Conservation (phyloP, 1,140 invertebrate genomes). For the Lanistes nyassanus region DNA sequence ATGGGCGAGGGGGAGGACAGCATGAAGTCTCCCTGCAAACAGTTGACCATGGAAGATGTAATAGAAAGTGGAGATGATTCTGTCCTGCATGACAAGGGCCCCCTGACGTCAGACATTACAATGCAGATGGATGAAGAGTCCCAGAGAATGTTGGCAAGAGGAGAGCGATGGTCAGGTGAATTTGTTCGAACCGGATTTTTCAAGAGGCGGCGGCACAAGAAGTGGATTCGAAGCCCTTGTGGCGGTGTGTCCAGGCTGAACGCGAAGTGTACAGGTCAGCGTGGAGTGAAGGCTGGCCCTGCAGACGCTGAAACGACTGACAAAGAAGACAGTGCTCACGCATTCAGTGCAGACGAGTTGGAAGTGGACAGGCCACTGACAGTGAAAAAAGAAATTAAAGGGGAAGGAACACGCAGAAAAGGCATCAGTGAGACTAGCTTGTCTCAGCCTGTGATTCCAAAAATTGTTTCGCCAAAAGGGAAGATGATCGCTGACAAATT, state of each 20-base stretch:
- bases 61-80: not conserved
- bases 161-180: conserved; percentile 11
- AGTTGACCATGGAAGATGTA: too few species aligned
- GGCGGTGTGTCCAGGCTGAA: not conserved
- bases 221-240: not conserved
- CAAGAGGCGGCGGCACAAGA: conserved; percentile 5
- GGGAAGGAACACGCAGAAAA: not conserved
- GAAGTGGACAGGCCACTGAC: not conserved
- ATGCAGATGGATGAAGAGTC: conserved; percentile 21
- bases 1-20: conserved; percentile 28
- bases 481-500: not conserved
- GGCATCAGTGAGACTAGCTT: not conserved
- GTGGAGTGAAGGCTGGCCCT: not conserved
- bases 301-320: not conserved
- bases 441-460: not conserved
- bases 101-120: not conserved
- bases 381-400: not conserved
- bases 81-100: not conserved
- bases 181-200: conserved; percentile 21
- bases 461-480: not conserved
- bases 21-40: not conserved
- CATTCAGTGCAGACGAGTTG: conserved; percentile 4
- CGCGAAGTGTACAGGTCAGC: not conserved
- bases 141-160: conserved; percentile 1
- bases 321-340: conserved; percentile 1